Base-by-base conservation (phyloP, 2,888 invertebrate species). In the Conomelus anceps region DNA sequence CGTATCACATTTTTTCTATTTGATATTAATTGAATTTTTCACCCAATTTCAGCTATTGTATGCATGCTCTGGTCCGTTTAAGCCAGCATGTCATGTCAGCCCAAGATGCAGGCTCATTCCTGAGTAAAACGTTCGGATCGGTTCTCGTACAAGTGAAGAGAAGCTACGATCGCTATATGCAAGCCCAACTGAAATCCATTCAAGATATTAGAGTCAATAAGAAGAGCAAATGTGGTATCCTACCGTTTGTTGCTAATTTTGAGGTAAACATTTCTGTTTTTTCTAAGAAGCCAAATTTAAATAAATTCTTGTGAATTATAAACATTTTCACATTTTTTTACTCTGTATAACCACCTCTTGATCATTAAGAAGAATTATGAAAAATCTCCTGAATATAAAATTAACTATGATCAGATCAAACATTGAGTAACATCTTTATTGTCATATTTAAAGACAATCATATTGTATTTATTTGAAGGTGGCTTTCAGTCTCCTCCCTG, bases 21-120 rank as follows among this genome's bases (percentile, higher is more conserved):
- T 4, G 11, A 26, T 63, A 63, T 63, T 63, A n/a, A 63, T 63
- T 63, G 4, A n/a, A 7, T 63, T 63, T 13, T n/a, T 63, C 26
- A 7, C n/a, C n/a, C n/a, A 6, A 63, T 93, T 94, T 89, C 92
- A 98, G 98, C 93, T 98, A 98, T 93, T 98, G 98, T 89, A 97
- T 99, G 95, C 98, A 98, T 92, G 97, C 98, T 90, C 94, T 99
- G 92, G 99, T 99, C 20, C 96, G 97, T 91, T 95, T 98, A 92
- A 98, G 98, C 91, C 97, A 98, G 92, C 98, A 99, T 93, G 98
- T 98, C 24, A 96, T 98, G 95, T 97, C 97, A 26, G 96, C 97
- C 0, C 96, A 98, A 94, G 96, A 97, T 93, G 95, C 96, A 88
- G 97, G 97, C 90, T 97, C 97, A 29, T 98, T 97, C 93, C 94